Conservation (phyloP, 2,797 vertebrate species). For the Alectoris magna region DNA sequence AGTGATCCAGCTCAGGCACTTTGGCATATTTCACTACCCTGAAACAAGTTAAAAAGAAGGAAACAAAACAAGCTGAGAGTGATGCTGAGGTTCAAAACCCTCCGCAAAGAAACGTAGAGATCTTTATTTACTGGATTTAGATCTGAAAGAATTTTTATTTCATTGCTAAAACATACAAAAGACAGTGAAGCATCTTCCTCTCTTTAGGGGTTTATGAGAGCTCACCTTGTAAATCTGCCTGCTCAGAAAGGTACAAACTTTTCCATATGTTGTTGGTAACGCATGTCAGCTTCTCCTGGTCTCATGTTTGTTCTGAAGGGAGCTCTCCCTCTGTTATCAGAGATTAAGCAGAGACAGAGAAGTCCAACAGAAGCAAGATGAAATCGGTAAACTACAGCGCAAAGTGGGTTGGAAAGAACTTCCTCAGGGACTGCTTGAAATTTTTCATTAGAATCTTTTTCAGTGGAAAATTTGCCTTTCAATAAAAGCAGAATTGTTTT, state of each 20-base stretch:
- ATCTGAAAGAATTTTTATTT: slow-evolving; percentile 44
- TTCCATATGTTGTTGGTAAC: slow-evolving; percentile 23
- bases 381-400: background rate
- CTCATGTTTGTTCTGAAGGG: slow-evolving; percentile 2
- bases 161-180: background rate
- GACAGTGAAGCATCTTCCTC: background rate
- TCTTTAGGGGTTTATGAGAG: slow-evolving; percentile 6
- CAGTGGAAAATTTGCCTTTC: slow-evolving; percentile 47
- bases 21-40: background rate
- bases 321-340: background rate
- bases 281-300: background rate
- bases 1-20: background rate
- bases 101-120: background rate
- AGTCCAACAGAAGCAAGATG: slow-evolving; percentile 23
- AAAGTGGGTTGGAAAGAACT: background rate
- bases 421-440: slow-evolving; percentile 33
- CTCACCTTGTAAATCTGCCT: slow-evolving; percentile 51
- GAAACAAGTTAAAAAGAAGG: slow-evolving; percentile 30
- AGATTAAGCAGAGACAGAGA: slow-evolving; percentile 1
- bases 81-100: slow-evolving; percentile 17
- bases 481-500: background rate
- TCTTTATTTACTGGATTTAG: slow-evolving; percentile 37
- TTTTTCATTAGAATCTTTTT: slow-evolving; percentile 58
- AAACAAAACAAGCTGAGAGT: background rate
- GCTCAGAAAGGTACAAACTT: background rate